phyloP scores from a whole-genome alignment of 2,797 vertebrate genomes.

The Rhinichthys osculus region DNA sequence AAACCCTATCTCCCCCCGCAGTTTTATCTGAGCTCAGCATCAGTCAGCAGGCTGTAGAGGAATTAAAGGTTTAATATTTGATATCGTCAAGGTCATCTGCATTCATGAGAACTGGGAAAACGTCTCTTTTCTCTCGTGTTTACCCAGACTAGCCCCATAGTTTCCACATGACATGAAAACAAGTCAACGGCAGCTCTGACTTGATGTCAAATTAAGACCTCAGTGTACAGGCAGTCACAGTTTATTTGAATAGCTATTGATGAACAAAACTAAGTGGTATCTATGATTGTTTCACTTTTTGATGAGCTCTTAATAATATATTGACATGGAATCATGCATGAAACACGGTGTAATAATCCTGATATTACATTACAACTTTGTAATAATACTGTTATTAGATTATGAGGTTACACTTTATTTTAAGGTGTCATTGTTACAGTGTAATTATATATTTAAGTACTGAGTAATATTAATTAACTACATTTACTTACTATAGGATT shows the following conservation, averaged over 20 bases:
- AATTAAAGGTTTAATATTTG: slow-evolving; percentile 69
- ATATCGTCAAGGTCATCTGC: slow-evolving; percentile 64
- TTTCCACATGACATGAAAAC: slow-evolving; percentile 45
- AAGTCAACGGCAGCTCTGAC: slow-evolving; percentile 2
- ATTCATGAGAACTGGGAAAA: slow-evolving; percentile 59
- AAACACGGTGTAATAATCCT: background rate
- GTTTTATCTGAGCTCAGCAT: slow-evolving; percentile 68
- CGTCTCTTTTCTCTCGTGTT: slow-evolving; percentile 3
- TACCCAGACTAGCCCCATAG: slow-evolving; percentile 36
- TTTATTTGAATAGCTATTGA: background rate
- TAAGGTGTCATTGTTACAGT: too few species aligned
- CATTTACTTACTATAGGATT: too few species aligned
- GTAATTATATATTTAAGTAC: too few species aligned
- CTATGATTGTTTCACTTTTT: background rate
- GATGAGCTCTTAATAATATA: background rate
- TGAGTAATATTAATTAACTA: too few species aligned
- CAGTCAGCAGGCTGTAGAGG: slow-evolving; percentile 58
- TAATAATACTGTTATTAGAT: background rate
- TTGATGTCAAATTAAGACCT: background rate
- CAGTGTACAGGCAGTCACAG: background rate
- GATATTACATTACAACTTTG: too few species aligned
- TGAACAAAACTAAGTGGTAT: background rate
- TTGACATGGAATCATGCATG: background rate
- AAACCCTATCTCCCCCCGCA: slow-evolving; percentile 70
- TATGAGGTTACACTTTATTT: too few species aligned